Evolutionary conservation across 2,888 invertebrate genomes (phyloP).

Genomic region (Phaonia tiefii): DNA sequence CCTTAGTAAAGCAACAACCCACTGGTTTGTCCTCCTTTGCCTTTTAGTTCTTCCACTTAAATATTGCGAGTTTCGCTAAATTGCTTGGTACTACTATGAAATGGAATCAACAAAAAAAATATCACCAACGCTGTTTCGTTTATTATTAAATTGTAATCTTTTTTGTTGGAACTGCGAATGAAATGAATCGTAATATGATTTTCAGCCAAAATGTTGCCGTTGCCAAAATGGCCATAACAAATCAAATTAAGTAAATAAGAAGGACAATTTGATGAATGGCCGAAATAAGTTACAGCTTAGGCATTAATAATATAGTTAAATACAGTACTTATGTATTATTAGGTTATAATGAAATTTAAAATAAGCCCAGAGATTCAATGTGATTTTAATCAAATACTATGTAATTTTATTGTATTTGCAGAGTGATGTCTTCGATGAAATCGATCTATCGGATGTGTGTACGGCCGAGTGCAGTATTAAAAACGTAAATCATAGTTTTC

Average conservation of each 20-base stretch:
- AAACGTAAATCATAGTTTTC: slow-evolving; percentile 93
- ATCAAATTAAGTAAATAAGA: neutral
- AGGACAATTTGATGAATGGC: too few species aligned
- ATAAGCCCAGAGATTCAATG: neutral
- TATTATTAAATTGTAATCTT: slow-evolving; percentile 46
- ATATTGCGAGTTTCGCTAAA: neutral
- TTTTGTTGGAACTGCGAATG: neutral
- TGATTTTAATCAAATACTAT: neutral
- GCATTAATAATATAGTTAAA: neutral
- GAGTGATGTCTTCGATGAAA: slow-evolving; percentile 94
- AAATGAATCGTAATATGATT: neutral
- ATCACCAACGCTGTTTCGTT: too few species aligned
- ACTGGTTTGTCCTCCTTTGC: neutral
- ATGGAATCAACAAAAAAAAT: too few species aligned
- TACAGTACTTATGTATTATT: neutral
- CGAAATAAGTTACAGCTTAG: neutral
- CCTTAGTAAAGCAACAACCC: too few species aligned
- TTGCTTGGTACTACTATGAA: neutral
- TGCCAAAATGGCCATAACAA: neutral
- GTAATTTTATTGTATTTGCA: slow-evolving; percentile 79
- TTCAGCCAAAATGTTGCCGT: neutral
- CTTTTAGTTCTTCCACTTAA: neutral
- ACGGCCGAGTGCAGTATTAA: slow-evolving; percentile 93
- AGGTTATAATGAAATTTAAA: neutral
- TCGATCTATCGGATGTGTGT: slow-evolving; percentile 91